A percentile compares a stretch with the other conserved stretches of the same genome.
These are phyloP conservation scores for Lampropteryx suffumata DNA, from an alignment of 2,888 invertebrate species.

Conservation along the genomic window DNA sequence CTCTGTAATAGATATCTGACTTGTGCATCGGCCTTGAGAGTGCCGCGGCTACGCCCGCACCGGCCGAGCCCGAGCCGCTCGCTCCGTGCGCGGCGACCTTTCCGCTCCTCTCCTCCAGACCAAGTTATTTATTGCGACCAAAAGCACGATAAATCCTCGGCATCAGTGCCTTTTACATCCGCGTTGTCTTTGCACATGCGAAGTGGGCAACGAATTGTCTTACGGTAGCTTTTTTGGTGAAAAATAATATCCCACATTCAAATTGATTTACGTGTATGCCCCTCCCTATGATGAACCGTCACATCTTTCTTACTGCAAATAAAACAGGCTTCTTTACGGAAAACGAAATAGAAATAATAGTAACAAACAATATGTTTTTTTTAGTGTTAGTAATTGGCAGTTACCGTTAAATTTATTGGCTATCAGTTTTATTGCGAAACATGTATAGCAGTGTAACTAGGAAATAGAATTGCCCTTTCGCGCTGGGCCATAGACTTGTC, in stretches of 20 bases:
- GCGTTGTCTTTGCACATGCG: conserved; percentile 54
- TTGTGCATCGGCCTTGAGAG: conserved; percentile 72
- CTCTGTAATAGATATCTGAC: conserved; percentile 56
- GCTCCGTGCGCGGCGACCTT: conserved; percentile 54
- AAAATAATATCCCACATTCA: conserved; percentile 36
- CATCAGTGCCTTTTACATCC: conserved; percentile 64
- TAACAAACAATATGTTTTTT: conserved; percentile 26
- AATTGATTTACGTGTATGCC: conserved; percentile 27
- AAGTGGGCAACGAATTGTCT: conserved; percentile 49
- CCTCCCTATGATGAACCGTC: conserved; percentile 4
- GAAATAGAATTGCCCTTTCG: conserved; percentile 47
- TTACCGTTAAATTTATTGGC: conserved; percentile 40
- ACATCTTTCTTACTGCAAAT: conserved; percentile 21
- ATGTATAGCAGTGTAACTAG: conserved; percentile 31
- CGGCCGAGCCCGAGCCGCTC: conserved; percentile 43
- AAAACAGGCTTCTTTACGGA: conserved; percentile 14
- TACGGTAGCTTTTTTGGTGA: conserved; percentile 43
- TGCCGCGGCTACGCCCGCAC: conserved; percentile 45
- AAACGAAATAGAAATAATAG: neutral
- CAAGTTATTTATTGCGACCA: conserved; percentile 65
- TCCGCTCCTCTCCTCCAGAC: conserved; percentile 57
- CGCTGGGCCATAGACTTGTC: conserved; percentile 58
- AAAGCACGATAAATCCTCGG: conserved; percentile 64
- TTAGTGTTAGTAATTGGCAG: conserved; percentile 45
- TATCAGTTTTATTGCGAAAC: conserved; percentile 27